Conservation (phyloP, 92 coral and sea anemone species). For the Micromussa lordhowensis region DNA sequence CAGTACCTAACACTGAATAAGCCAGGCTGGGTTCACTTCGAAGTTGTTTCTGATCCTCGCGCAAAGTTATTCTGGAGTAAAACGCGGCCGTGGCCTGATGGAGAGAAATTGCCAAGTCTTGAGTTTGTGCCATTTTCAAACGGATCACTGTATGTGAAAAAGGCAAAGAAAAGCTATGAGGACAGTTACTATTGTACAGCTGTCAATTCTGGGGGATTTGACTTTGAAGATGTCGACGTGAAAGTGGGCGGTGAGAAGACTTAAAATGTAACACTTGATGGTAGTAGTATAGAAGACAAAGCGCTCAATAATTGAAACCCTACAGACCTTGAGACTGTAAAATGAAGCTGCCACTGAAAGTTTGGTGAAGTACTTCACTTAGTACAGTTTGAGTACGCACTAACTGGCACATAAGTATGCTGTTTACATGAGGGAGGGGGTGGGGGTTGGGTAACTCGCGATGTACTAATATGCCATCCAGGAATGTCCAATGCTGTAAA, state of each 20-base stretch:
- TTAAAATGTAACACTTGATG: background rate
- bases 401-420: too few species aligned
- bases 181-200: slow-evolving; percentile 82
- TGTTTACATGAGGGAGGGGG: too few species aligned
- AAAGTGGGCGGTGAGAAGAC: slow-evolving; percentile 75
- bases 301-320: too few species aligned
- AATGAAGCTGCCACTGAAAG: too few species aligned
- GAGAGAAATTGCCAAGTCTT: slow-evolving; percentile 55
- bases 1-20: slow-evolving; percentile 71
- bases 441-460: too few species aligned
- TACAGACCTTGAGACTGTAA: too few species aligned
- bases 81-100: slow-evolving; percentile 74
- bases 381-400: too few species aligned
- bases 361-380: too few species aligned
- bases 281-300: too few species aligned
- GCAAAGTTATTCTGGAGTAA: slow-evolving; percentile 85
- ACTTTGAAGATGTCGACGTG: slow-evolving; percentile 40
- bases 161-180: slow-evolving; percentile 73
- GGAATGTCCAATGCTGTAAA: too few species aligned
- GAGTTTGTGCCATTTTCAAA: slow-evolving; percentile 79
- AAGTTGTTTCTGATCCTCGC: slow-evolving; percentile 81
- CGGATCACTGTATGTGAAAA: slow-evolving; percentile 81
- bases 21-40: slow-evolving; percentile 80
- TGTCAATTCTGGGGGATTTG: slow-evolving; percentile 79
- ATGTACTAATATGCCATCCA: too few species aligned